Evolutionary conservation across 2,888 invertebrate genomes (phyloP).

Genomic region (Zootermopsis nevadensis): DNA sequence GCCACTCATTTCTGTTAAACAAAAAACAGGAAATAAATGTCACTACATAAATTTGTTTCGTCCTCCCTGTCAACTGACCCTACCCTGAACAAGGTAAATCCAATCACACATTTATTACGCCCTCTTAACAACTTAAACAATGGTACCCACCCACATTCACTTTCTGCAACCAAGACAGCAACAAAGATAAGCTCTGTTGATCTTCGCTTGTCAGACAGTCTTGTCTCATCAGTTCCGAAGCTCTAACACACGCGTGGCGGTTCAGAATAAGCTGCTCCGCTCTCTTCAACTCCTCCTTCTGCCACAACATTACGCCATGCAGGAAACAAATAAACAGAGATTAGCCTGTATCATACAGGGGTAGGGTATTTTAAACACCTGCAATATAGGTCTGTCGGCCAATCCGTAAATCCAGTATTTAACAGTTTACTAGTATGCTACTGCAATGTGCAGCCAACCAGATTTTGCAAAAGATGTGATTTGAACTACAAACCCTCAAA

Average conservation of each 20-base stretch:
- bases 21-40: not conserved
- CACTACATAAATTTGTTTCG: not conserved
- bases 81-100: too few relatives aligned
- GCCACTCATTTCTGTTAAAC: not conserved
- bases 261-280: not conserved
- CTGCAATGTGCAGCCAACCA: too few relatives aligned
- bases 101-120: too few relatives aligned
- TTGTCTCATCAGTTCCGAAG: not conserved
- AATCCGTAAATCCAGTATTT: too few relatives aligned
- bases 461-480: too few relatives aligned
- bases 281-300: not conserved
- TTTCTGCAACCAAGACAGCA: slow-evolving; percentile 16
- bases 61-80: not conserved
- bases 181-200: not conserved
- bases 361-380: too few relatives aligned
- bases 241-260: not conserved
- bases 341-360: too few relatives aligned
- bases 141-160: not conserved
- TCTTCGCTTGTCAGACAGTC: not conserved
- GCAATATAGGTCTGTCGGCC: too few relatives aligned
- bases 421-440: too few relatives aligned
- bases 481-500: too few relatives aligned
- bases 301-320: not conserved
- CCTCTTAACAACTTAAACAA: not conserved
- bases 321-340: not conserved